These are phyloP conservation scores for Ivindomyrus marchei DNA, from an alignment of 2,113 vertebrate species.

Conservation along the genomic window DNA sequence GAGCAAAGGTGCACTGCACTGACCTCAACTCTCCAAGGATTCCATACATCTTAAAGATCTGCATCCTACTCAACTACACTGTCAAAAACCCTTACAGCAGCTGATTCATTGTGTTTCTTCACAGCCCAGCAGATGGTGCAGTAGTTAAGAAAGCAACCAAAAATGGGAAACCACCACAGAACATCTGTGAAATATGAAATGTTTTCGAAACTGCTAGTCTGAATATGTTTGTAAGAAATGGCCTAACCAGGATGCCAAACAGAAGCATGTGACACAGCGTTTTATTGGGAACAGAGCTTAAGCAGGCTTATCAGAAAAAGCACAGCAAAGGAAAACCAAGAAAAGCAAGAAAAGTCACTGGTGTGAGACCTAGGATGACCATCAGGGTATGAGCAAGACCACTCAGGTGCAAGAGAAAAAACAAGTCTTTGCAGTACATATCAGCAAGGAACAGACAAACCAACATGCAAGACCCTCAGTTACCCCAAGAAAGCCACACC, in stretches of 20 bases:
- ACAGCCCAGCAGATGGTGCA: not conserved
- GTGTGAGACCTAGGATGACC: not conserved
- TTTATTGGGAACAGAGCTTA: not conserved
- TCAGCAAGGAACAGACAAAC: not conserved
- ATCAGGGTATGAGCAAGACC: not conserved
- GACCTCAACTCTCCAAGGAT: not conserved
- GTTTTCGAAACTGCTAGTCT: not conserved
- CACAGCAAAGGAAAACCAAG: not conserved
- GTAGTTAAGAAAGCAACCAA: not conserved
- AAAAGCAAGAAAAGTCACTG: not conserved
- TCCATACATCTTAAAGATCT: not conserved
- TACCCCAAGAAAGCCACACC: not conserved
- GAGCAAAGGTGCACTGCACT: not conserved
- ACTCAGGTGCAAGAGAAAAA: not conserved
- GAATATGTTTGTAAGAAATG: not conserved
- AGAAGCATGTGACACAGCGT: not conserved
- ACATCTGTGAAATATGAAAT: not conserved
- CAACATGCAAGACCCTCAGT: not conserved
- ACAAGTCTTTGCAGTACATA: not conserved
- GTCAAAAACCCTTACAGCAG: not conserved
- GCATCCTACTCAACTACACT: not conserved
- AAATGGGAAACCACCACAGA: not conserved
- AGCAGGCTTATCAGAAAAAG: not conserved
- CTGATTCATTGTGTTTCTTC: not conserved
- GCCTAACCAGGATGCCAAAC: not conserved